These are phyloP conservation scores for Amblyjoppa fuscipennis DNA, from an alignment of 2,888 invertebrate species.

Conservation along the genomic window DNA sequence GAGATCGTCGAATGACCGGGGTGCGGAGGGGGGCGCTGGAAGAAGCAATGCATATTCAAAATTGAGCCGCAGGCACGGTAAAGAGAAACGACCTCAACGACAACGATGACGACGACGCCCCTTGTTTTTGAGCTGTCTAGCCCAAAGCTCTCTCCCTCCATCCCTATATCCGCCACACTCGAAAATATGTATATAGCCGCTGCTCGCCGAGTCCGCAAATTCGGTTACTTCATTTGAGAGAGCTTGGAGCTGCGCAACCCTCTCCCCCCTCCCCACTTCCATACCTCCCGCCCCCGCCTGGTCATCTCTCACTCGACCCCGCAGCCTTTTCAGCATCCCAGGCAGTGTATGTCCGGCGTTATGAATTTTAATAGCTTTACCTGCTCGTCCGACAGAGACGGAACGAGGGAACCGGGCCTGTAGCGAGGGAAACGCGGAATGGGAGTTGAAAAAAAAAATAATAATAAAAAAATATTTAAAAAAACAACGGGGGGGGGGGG, in stretches of 20 bases:
- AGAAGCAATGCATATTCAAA: constrained; percentile 85
- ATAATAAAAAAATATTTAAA: constrained; percentile 1
- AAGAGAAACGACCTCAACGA: constrained; percentile 64
- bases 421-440: constrained; percentile 34
- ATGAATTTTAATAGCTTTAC: constrained; percentile 85
- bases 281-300: constrained; percentile 35
- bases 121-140: constrained; percentile 73
- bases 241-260: constrained; percentile 41
- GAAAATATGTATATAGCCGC: constrained; percentile 35
- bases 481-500: constrained; percentile 6
- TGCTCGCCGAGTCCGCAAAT: constrained; percentile 80
- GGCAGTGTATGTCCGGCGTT: constrained; percentile 84
- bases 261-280: background rate
- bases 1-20: background rate
- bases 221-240: constrained; percentile 83
- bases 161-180: constrained; percentile 59
- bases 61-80: constrained; percentile 81
- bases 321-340: constrained; percentile 77
- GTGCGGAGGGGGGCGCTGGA: constrained; percentile 71
- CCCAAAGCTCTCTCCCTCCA: constrained; percentile 46
- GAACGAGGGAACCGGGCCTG: constrained; percentile 51
- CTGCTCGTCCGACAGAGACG: constrained; percentile 72
- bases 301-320: constrained; percentile 70
- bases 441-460: constrained; percentile 9
- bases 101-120: constrained; percentile 64